phyloP scores from a whole-genome alignment of 2,113 vertebrate genomes.

The Bos indicus region DNA sequence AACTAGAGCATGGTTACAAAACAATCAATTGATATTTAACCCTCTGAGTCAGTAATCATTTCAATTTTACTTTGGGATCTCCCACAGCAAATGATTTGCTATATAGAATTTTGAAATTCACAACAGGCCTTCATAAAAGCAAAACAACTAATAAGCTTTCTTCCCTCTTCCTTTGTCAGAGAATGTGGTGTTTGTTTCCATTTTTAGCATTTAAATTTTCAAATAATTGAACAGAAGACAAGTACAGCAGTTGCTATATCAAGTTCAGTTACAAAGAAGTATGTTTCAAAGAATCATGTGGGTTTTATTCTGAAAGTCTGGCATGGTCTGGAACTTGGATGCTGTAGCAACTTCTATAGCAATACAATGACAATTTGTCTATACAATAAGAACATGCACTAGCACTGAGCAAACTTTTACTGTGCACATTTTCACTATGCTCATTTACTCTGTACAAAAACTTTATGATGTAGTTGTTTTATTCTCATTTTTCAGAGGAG shows the following conservation, averaged over 20 bases:
- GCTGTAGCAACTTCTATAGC: not conserved
- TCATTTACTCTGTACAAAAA: not conserved
- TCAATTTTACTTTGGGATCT: slow-evolving; percentile 25
- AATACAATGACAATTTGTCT: not conserved
- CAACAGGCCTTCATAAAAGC: not conserved
- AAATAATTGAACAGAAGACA: not conserved
- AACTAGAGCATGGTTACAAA: slow-evolving; percentile 44
- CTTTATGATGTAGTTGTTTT: not conserved
- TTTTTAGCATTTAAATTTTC: not conserved
- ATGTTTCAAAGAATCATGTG: not conserved
- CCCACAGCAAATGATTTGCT: not conserved
- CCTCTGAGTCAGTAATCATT: slow-evolving; percentile 3
- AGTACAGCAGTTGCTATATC: not conserved
- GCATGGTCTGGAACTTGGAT: not conserved
- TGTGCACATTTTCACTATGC: not conserved
- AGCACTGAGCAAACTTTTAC: not conserved
- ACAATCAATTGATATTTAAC: slow-evolving; percentile 50
- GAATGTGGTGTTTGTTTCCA: not conserved
- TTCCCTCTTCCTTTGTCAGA: not conserved
- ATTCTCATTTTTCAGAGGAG: not conserved
- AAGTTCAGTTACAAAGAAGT: not conserved
- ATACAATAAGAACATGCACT: not conserved
- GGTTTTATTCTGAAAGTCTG: not conserved
- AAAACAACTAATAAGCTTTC: not conserved
- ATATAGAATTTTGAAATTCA: not conserved